phyloP scores from a whole-genome alignment of 2,113 vertebrate species.

The Cryptotis parvus region DNA sequence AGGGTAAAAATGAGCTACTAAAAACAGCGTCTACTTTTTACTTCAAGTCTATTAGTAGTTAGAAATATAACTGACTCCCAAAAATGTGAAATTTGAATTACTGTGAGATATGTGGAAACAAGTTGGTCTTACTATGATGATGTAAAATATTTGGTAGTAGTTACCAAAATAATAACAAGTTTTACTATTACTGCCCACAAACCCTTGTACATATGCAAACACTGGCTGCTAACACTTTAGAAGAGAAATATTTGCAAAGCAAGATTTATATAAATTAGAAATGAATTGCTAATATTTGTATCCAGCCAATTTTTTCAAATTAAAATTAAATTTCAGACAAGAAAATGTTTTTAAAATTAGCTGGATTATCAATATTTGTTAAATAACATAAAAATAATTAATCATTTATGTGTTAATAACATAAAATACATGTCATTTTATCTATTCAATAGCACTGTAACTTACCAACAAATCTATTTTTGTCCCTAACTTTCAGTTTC shows the following conservation, averaged over 20 bases:
- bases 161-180: conserved; percentile 26
- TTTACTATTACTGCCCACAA: conserved; percentile 58
- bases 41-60: too few species aligned
- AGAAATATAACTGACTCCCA: conserved; percentile 29
- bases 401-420: neutral
- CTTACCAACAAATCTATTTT: neutral
- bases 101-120: neutral
- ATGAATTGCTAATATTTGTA: conserved; percentile 73
- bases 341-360: conserved; percentile 64
- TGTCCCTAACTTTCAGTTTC: conserved; percentile 4
- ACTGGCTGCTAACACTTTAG: conserved; percentile 60
- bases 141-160: conserved; percentile 18
- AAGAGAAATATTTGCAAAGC: conserved; percentile 75
- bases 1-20: too few species aligned
- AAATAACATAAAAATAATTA: conserved; percentile 32
- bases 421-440: neutral
- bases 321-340: conserved; percentile 70
- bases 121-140: neutral
- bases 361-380: conserved; percentile 67
- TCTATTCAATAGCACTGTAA: neutral
- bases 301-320: conserved; percentile 73
- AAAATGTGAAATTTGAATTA: conserved; percentile 20
- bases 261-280: conserved; percentile 71
- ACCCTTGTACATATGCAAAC: conserved; percentile 62
- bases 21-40: too few species aligned